Conservation (phyloP, 2,113 vertebrate species). For the Halcyon malimbica region DNA sequence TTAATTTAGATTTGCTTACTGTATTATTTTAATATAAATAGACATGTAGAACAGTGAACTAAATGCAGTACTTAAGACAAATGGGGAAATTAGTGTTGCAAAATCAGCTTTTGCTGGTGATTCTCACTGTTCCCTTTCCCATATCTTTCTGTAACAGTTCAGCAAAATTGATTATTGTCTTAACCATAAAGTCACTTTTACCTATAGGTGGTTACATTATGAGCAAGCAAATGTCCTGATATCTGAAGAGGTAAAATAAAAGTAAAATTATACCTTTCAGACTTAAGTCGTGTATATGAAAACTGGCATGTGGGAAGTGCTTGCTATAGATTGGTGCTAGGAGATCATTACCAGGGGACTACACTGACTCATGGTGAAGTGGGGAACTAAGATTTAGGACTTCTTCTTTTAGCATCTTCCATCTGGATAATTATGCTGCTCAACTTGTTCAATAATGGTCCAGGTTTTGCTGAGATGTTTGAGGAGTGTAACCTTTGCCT, state of each 20-base stretch:
- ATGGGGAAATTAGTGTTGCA: background rate
- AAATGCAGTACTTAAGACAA: background rate
- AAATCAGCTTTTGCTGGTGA: background rate
- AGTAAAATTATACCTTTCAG: background rate
- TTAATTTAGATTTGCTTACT: background rate
- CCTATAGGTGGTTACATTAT: background rate
- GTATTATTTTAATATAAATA: background rate
- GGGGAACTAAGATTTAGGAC: background rate
- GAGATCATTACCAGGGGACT: background rate
- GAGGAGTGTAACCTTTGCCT: background rate
- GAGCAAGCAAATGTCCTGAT: accelerated
- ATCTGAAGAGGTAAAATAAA: background rate
- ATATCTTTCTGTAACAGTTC: background rate
- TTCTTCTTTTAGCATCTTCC: background rate
- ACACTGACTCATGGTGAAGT: background rate
- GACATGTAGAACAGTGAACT: background rate
- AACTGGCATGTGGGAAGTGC: background rate
- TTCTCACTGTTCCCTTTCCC: background rate
- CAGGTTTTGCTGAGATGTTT: background rate
- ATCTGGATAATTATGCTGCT: background rate
- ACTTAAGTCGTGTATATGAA: background rate
- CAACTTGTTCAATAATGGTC: background rate
- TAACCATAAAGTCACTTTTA: background rate
- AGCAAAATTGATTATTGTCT: background rate
- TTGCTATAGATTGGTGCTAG: background rate